These are phyloP conservation scores for Chymomyza caudatula DNA, from an alignment of 2,888 invertebrate species.

Conservation along the genomic window DNA sequence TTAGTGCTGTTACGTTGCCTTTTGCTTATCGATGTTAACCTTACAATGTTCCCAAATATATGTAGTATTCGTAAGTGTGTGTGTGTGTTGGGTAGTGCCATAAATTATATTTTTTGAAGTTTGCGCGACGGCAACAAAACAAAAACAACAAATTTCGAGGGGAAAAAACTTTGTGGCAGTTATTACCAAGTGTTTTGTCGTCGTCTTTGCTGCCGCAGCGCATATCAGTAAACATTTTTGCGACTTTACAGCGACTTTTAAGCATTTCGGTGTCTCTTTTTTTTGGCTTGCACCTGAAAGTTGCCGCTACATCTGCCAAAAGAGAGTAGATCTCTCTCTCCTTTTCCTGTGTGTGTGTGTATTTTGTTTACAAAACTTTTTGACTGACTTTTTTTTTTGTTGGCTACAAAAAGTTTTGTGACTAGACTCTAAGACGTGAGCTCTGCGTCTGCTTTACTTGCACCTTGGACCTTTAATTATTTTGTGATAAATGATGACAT, in stretches of 20 bases:
- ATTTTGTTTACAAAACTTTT: slow-evolving; percentile 26
- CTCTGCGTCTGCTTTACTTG: slow-evolving; percentile 5
- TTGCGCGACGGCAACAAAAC: slow-evolving; percentile 38
- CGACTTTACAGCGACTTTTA: slow-evolving; percentile 63
- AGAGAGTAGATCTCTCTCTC: slow-evolving; percentile 6
- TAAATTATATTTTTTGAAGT: slow-evolving; percentile 75
- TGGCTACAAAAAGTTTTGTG: slow-evolving; percentile 23
- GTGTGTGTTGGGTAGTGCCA: slow-evolving; percentile 59
- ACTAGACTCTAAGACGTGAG: slow-evolving; percentile 37
- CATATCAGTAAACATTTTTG: slow-evolving; percentile 72
- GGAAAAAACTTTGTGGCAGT: slow-evolving; percentile 65
- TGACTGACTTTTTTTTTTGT: not conserved
- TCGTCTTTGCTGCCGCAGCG: slow-evolving; percentile 26
- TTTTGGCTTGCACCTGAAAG: not conserved
- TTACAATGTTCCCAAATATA: not conserved
- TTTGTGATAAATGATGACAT: slow-evolving; percentile 77
- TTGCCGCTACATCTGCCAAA: not conserved
- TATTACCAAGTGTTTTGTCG: slow-evolving; percentile 73
- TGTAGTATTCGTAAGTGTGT: not conserved
- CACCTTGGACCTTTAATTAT: slow-evolving; percentile 73
- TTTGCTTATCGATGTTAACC: slow-evolving; percentile 1
- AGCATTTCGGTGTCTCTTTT: slow-evolving; percentile 55
- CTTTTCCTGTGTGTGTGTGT: slow-evolving; percentile 13
- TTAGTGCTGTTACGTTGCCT: not conserved
- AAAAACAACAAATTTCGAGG: slow-evolving; percentile 10